Evolutionary conservation across 2,797 vertebrate genomes (phyloP).

Genomic region (Ptychobarbus kaznakovi): DNA sequence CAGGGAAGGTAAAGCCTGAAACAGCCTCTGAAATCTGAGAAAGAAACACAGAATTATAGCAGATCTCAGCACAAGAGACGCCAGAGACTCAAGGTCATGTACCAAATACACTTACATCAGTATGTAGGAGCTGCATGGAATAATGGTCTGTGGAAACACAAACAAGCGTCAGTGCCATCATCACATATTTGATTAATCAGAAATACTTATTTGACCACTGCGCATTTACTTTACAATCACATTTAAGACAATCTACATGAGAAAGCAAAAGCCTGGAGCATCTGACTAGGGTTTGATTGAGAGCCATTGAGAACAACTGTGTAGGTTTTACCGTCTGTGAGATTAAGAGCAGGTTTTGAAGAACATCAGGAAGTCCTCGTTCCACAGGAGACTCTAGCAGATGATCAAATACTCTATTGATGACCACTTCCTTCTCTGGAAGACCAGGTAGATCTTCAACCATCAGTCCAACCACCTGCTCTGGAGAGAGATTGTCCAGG

Average conservation of each 20-base stretch:
- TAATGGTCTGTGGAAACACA: neutral
- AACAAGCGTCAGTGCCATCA: neutral
- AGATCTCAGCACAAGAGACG: neutral
- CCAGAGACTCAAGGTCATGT: neutral
- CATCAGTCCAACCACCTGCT: no score
- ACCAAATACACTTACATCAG: slow-evolving; percentile 1
- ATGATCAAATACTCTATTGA: no score
- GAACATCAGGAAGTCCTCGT: slow-evolving; percentile 52
- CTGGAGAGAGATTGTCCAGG: no score
- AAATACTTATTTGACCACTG: neutral
- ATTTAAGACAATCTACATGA: neutral
- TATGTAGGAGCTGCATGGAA: slow-evolving; percentile 3
- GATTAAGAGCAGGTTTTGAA: slow-evolving; percentile 42
- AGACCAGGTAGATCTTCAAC: no score
- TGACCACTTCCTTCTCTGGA: no score
- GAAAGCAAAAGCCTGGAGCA: neutral
- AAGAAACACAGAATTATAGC: neutral
- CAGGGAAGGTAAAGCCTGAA: neutral
- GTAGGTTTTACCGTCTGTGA: slow-evolving; percentile 47
- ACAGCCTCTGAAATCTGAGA: slow-evolving; percentile 4
- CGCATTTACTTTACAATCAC: neutral
- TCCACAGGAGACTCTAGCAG: no score
- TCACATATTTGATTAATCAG: neutral
- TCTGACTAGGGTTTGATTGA: neutral
- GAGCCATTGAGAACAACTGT: neutral